Percentiles rank a stretch among this genome's conserved stretches.
Conservation (phyloP, 2,797 vertebrate genomes). For the Tympanoctomys barrerae region DNA sequence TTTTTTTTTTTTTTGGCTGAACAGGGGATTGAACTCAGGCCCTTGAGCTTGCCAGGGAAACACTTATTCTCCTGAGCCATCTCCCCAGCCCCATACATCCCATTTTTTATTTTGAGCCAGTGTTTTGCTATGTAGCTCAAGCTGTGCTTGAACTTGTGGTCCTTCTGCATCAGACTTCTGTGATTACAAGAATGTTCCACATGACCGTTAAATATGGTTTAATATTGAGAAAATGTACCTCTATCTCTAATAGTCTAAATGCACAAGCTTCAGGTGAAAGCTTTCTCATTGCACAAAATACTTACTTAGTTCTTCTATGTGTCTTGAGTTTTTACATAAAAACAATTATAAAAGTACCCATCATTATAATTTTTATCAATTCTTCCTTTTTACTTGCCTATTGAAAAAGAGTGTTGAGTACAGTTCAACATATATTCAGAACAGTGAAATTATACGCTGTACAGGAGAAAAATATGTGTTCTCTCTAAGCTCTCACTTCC, state of each 20-base stretch:
- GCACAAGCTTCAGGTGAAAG: not conserved
- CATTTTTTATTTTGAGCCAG: not conserved
- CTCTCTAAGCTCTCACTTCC: not conserved
- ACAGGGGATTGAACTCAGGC: not conserved
- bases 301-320: not conserved
- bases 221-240: not conserved
- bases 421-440: slow-evolving; percentile 10
- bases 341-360: not conserved
- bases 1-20: not conserved
- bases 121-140: not conserved
- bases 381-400: not conserved
- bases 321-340: not conserved
- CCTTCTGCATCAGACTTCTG: not conserved
- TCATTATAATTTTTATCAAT: not conserved
- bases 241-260: not conserved
- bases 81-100: no score
- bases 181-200: not conserved
- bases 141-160: not conserved
- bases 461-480: not conserved
- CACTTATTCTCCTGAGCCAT: no score
- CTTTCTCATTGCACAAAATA: not conserved
- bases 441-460: not conserved
- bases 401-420: not conserved
- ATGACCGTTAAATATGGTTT: not conserved
- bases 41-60: no score